Evolutionary conservation across 2,113 vertebrate genomes (phyloP), one percentile per base, ranked within the genome.

Genomic region (Arvicanthis niloticus): DNA sequence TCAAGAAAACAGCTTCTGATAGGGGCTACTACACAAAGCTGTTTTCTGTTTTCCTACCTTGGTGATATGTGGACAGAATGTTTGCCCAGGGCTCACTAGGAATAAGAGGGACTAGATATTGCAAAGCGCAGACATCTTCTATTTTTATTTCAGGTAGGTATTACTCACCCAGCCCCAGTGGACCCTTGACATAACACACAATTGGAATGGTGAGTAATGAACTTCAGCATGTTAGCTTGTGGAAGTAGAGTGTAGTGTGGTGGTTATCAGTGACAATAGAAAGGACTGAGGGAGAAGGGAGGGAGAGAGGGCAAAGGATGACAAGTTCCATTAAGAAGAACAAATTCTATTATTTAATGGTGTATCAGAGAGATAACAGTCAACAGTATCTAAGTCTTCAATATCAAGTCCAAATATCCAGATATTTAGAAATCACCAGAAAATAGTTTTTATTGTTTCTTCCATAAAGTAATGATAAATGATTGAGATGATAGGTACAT

Each of bases 111-210:
- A 21, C 58, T 24, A 48, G 15, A 11, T 77, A 75, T 0, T 12
- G 22, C 5, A 4, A 60, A 34, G 37, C 26, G 0, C 1, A 42
- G 31, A 26, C 1, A 72, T 37, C 29, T 24, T 3, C 13, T 37
- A 53, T 62, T 42, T 5, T 9, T n/a, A 7, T 37, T n/a, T 15
- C 13, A 2, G 6, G 9, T 40, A 48, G 31, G 26, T 19, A 5
- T 1, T 58, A 3, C 1, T 70, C 26, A 58, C 48, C 8, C 1
- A 10, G 24, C 62, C 5, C 34, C 62, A 15, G 21, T 31, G 42
- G 5, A 5, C 37, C 3, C 73, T 37, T 0, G 17, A 42, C 17
- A 37, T 31, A 7, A 21, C 1, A 1, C 6, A 5, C 2, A 5
- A 42, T 15, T 56, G 78, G 12, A 90, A 37, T 42, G 4, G 26